Evolutionary conservation across 2,888 invertebrate species (phyloP), one percentile per base, ranked within the genome.

Genomic region (Timandra comae): DNA sequence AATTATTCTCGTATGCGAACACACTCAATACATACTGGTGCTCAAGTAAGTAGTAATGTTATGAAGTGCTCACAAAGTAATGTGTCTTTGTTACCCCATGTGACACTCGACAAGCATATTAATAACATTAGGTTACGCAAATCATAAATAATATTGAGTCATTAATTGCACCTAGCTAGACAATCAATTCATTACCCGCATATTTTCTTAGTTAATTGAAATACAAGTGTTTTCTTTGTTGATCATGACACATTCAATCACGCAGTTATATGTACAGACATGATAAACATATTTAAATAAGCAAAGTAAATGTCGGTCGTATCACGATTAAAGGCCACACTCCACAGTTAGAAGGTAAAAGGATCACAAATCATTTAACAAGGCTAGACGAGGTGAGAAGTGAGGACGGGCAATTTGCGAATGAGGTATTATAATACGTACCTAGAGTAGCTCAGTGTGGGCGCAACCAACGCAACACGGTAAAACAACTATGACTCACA

Each of bases 81-180:
- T 55, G 54, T 50, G 38, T 48, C 59, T 59, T 61, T 63, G 60
- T 62, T 51, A 52, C 44, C 47, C 51, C 54, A 53, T 45, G 49
- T 43, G 55, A 54, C 50, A 63, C 63, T 52, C 43, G 59, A 52
- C 41, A 33, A 50, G 65, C 60, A 68, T 71, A 67, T 51, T 60
- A 65, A 70, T 63, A 47, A 52, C 49, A 22, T n/a, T n/a, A n/a
- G n/a, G 54, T 65, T 66, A 60, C 57, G 56, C 58, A 59, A 63
- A 53, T 48, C 40, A 16, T 5, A 16, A 3, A n/a, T n/a, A n/a
- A n/a, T n/a, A n/a, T n/a, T n/a, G n/a, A n/a, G n/a, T n/a, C n/a
- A n/a, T n/a, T n/a, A n/a, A n/a, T n/a, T n/a, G n/a, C n/a, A n/a
- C n/a, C n/a, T n/a, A n/a, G n/a, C n/a, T n/a, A n/a, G n/a, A n/a